Evolutionary conservation across 2,797 vertebrate genomes (phyloP), one percentile per base, ranked within the genome.

Genomic region (Leptodactylus fallax): DNA sequence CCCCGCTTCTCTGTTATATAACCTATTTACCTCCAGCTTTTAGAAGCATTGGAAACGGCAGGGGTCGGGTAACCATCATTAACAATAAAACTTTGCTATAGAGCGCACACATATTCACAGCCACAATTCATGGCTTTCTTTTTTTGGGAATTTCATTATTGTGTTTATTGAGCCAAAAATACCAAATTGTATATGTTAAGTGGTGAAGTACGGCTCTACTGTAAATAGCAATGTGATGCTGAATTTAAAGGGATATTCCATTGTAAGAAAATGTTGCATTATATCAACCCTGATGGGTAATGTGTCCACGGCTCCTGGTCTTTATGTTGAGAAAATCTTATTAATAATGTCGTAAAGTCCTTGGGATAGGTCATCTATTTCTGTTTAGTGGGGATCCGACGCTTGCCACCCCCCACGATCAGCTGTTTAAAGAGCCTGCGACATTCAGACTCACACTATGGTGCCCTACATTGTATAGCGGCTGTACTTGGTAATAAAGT

Each of bases 21-120:
- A 86, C 79, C 69, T 81, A 81, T 89, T 69, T 82, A 86, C 71
- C 56, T 78, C 25, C 49, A 60, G 65, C 71, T 69, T 69, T 82
- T 82, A 79, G 72, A 83, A 84, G 49, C 27, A 47, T 27, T 56
- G 51, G 9, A 83, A 83, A 25, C 51, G 10, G 53, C 63, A 83
- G 87, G 81, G 81, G 61, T 83, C 21, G 61, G 36, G 61, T 47
- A 79, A 77, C 60, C 61, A 23, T 78, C 69, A 81, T 82, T 76
- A 74, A 19, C 56, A 23, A 63, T 47, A 74, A 81, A 74, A 61
- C 56, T 23, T 79, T 53, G 36, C 47, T 79, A 63, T 85, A 69
- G 27, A 25, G 65, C 76, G 27, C 76, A 79, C 76, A 79, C 83
- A 47, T 27, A 85, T 85, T 25, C 47, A 47, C 21, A 74, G 21